A percentile compares a stretch with the other conserved stretches of the same genome.
phyloP scores from a whole-genome alignment of 2,888 invertebrate genomes.

The Agrochola macilenta region DNA sequence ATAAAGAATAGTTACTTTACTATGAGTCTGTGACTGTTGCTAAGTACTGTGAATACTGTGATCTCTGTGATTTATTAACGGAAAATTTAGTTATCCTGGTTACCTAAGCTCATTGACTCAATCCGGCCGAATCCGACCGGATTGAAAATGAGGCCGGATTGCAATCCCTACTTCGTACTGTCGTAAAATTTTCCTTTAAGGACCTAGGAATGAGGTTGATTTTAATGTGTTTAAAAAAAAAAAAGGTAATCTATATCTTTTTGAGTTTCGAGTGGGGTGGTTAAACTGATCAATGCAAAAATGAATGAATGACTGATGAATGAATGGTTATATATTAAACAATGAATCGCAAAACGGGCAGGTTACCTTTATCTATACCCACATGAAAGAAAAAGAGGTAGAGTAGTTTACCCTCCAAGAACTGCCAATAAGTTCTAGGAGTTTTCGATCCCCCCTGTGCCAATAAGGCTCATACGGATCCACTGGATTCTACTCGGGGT shows the following conservation, averaged over 20 bases:
- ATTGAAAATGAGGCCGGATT: no score
- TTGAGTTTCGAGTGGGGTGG: not conserved
- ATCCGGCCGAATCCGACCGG: no score
- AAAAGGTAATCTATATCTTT: not conserved
- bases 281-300: not conserved
- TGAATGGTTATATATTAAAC: not conserved
- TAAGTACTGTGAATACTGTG: no score
- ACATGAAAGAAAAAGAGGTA: not conserved
- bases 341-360: not conserved
- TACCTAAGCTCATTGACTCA: no score
- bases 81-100: no score
- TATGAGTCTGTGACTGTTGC: no score
- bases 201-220: not conserved
- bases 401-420: not conserved
- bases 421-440: not conserved
- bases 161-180: not conserved
- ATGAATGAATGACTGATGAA: no score
- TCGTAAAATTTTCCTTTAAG: not conserved
- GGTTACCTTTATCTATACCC: not conserved
- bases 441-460: not conserved
- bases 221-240: not conserved
- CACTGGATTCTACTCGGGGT: not conserved
- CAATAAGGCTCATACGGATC: not conserved
- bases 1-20: no score
- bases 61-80: no score